phyloP scores from a whole-genome alignment of 2,888 invertebrate genomes.

The Drosophila anomelani region DNA sequence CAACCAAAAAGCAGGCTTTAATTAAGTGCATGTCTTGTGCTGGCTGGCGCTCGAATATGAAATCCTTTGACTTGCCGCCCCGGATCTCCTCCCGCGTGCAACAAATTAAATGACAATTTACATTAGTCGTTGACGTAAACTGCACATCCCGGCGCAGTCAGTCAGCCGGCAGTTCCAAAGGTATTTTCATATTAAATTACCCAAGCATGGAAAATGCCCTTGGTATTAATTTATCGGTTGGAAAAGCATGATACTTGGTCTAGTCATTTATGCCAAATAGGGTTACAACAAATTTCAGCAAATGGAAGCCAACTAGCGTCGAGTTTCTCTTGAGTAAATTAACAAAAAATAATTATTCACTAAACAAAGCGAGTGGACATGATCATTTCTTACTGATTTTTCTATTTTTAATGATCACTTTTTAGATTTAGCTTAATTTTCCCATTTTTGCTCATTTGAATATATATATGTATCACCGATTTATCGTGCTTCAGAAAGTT shows the following conservation, averaged over 20 bases:
- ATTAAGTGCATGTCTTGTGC: slow-evolving; percentile 69
- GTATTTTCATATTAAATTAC: slow-evolving; percentile 44
- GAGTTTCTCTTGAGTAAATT: not conserved
- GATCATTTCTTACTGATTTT: not conserved
- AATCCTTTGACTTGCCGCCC: slow-evolving; percentile 48
- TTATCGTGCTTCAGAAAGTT: not conserved
- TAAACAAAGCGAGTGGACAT: not conserved
- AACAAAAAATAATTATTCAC: not conserved
- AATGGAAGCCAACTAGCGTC: not conserved
- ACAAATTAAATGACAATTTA: slow-evolving; percentile 42
- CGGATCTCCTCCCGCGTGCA: not conserved
- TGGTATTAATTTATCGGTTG: slow-evolving; percentile 11
- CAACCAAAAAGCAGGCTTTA: slow-evolving; percentile 49
- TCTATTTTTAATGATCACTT: not conserved
- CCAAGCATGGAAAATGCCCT: slow-evolving; percentile 3
- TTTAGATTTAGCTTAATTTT: not conserved
- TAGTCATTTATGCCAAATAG: slow-evolving; percentile 20
- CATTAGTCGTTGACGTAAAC: slow-evolving; percentile 11
- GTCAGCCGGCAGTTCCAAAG: slow-evolving; percentile 11
- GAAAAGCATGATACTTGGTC: slow-evolving; percentile 10
- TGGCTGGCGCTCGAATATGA: slow-evolving; percentile 46
- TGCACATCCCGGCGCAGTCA: slow-evolving; percentile 15
- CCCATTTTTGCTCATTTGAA: not conserved
- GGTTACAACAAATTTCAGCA: slow-evolving; percentile 9
- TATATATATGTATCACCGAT: not conserved